phyloP scores from a whole-genome alignment of 2,888 invertebrate species.

The Prenolepis imparis region DNA sequence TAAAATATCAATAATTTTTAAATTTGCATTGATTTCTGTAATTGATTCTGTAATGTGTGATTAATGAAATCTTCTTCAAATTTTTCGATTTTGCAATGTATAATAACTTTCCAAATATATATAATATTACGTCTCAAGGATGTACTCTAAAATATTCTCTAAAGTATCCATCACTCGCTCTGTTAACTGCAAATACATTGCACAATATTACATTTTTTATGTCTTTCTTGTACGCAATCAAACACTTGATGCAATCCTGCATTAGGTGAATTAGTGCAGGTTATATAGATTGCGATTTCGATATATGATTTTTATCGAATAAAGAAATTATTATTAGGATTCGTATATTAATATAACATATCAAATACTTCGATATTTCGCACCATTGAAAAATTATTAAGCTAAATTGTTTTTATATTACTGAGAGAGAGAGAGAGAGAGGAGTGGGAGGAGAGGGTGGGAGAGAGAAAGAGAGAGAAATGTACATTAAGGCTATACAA shows the following conservation, averaged over 20 bases:
- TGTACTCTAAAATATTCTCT: not conserved
- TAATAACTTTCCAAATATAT: conserved; percentile 4
- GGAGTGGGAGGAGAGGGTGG: too few species aligned
- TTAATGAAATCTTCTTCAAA: not conserved
- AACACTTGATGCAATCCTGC: conserved; percentile 8
- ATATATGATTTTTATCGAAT: not conserved
- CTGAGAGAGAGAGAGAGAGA: too few species aligned
- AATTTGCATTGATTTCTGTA: not conserved
- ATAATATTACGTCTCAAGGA: not conserved
- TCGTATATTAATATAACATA: not conserved
- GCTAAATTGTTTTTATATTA: not conserved
- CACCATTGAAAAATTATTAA: not conserved
- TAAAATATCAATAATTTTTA: conserved; percentile 21
- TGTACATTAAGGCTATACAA: not conserved
- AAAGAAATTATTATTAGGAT: not conserved
- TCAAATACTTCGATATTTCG: not conserved
- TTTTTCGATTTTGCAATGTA: not conserved
- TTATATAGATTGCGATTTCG: conserved; percentile 10
- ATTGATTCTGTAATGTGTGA: too few species aligned
- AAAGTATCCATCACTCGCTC: not conserved
- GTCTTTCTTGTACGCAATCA: not conserved
- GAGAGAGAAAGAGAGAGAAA: not conserved
- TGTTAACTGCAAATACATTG: not conserved
- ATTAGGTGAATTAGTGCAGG: not conserved
- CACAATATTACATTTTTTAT: not conserved